phyloP scores from a whole-genome alignment of 2,888 invertebrate genomes.

The Leptinotarsa juncta region DNA sequence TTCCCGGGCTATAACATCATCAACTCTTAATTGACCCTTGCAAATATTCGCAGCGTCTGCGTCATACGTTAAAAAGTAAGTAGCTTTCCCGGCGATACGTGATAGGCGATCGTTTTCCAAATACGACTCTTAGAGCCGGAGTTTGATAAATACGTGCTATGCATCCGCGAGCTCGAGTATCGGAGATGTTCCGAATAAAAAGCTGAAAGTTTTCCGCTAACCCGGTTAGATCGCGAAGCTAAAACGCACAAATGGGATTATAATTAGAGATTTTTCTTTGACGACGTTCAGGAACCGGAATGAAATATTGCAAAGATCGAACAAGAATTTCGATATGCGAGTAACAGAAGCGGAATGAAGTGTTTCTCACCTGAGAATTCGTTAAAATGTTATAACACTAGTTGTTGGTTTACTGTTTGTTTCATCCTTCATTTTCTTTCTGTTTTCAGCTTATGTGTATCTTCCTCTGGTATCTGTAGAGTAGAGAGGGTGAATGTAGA shows the following conservation, averaged over 20 bases:
- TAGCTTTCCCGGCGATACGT: constrained; percentile 47
- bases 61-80: constrained; percentile 48
- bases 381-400: neutral
- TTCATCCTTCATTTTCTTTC: too few relatives aligned
- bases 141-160: constrained; percentile 52
- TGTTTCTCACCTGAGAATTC: neutral
- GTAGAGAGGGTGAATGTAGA: too few relatives aligned
- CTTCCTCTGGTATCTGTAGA: too few relatives aligned
- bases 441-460: too few relatives aligned
- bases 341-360: neutral
- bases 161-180: constrained; percentile 38
- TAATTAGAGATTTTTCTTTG: constrained; percentile 46
- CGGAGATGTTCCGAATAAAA: constrained; percentile 44
- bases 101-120: constrained; percentile 51
- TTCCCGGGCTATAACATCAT: neutral
- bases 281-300: constrained; percentile 22
- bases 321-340: constrained; percentile 5
- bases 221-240: constrained; percentile 50
- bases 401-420: too few relatives aligned
- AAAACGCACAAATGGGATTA: constrained; percentile 47
- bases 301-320: constrained; percentile 6
- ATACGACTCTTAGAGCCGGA: constrained; percentile 49
- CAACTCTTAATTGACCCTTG: constrained; percentile 39
- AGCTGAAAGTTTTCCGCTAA: constrained; percentile 53
- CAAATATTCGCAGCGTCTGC: constrained; percentile 29